A percentile compares a stretch with the other conserved stretches of the same genome.
phyloP scores from a whole-genome alignment of 2,113 vertebrate genomes.

The Esox niger region DNA sequence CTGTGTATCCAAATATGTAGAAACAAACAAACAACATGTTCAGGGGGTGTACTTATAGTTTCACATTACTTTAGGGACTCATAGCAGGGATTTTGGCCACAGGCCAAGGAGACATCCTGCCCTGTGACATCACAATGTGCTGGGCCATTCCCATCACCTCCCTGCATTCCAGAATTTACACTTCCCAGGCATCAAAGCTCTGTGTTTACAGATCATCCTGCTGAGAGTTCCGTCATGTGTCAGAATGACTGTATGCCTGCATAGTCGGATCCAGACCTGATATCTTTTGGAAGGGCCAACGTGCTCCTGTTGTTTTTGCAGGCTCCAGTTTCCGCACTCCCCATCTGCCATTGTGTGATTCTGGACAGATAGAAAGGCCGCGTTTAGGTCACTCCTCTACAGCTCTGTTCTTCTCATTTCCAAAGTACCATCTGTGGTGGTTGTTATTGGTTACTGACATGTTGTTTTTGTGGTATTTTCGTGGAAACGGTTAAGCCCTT shows the following conservation, averaged over 20 bases:
- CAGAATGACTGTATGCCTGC: constrained; percentile 5
- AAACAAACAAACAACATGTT: no score
- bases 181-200: constrained; percentile 11
- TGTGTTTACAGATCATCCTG: constrained; percentile 26
- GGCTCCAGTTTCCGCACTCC: constrained; percentile 30
- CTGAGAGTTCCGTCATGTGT: constrained; percentile 8
- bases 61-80: no score
- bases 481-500: constrained; percentile 25
- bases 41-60: no score
- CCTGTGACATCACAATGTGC: constrained; percentile 21
- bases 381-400: constrained; percentile 26
- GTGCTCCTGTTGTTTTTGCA: constrained; percentile 38
- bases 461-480: constrained; percentile 12
- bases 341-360: constrained; percentile 36
- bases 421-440: constrained; percentile 12
- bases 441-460: constrained; percentile 2
- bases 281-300: constrained; percentile 11
- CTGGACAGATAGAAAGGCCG: constrained; percentile 3
- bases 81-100: not conserved
- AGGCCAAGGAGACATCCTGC: constrained; percentile 9
- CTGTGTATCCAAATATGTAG: no score
- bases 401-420: not conserved
- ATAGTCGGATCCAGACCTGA: not conserved
- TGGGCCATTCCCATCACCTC: constrained; percentile 6
- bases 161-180: constrained; percentile 10